Evolutionary conservation across 2,888 invertebrate species (phyloP), one percentile per base, ranked within the genome.

Genomic region (Pyrrhia umbra): DNA sequence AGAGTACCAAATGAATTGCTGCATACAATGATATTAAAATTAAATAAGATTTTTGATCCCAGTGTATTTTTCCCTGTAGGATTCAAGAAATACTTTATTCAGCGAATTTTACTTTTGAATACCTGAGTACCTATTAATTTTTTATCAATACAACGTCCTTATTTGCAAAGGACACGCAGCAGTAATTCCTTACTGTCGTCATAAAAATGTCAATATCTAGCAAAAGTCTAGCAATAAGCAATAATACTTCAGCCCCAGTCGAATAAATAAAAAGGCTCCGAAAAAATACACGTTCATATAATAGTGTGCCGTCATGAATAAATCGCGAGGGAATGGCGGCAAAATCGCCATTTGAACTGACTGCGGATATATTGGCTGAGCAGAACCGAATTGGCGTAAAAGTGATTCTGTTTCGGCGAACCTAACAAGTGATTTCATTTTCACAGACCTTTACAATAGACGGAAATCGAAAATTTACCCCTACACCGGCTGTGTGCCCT

Each of bases 381-480:
- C 82, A 79, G 77, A 82, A 83, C 80, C 82, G 82, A 85, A 88
- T 85, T 87, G 89, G 83, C 87, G 86, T 87, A 88, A 91, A 90
- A 90, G 87, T 88, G 88, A 89, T 89, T 90, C 87, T 85, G 86
- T 88, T 88, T 85, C 84, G 82, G 77, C 75, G 80, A 84, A 77
- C 83, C 83, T 86, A 85, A 84, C 88, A 84, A 89, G 86, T 87
- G 89, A 91, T 89, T 87, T 86, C 85, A 87, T 90, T 91, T 86
- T 82, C 81, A 77, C 81, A 81, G 84, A 83, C 88, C 88, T 85
- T 85, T 80, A 86, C 88, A 89, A 90, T 89, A 85, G 89, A 73
- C 89, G 92, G 91, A 92, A 91, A 91, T 89, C 86, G 87, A 82
- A 84, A n/a, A 88, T 90, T 90, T 88, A 83, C 83, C 80, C 81